phyloP scores from a whole-genome alignment of 2,113 vertebrate species.

The Ptyas mucosa region DNA sequence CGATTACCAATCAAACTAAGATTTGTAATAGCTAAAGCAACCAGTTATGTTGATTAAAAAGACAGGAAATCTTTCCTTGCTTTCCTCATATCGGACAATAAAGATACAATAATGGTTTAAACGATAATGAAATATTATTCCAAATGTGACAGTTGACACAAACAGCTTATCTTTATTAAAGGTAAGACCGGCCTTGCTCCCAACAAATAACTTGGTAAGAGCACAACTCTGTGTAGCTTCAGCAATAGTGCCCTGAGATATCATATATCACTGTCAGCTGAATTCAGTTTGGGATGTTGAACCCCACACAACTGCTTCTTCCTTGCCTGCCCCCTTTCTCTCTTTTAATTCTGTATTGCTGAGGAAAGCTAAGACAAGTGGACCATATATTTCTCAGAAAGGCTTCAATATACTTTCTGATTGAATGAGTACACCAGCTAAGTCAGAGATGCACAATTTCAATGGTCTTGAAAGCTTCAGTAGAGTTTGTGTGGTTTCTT shows the following conservation, averaged over 20 bases:
- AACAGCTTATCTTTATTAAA: background rate
- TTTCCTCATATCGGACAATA: background rate
- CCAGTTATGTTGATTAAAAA: background rate
- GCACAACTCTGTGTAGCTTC: background rate
- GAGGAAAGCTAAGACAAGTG: background rate
- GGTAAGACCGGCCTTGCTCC: background rate
- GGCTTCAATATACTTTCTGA: background rate
- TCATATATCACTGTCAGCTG: background rate
- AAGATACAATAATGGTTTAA: background rate
- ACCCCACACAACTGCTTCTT: background rate
- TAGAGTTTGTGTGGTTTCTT: background rate
- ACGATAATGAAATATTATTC: background rate
- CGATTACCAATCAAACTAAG: background rate
- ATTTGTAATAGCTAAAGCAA: background rate
- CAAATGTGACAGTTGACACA: background rate
- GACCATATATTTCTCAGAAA: background rate
- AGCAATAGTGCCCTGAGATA: background rate
- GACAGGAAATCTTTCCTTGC: background rate
- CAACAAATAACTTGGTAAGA: background rate
- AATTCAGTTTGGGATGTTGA: background rate
- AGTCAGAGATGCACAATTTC: background rate
- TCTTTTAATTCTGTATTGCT: background rate
- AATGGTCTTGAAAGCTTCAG: background rate
- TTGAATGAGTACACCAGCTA: background rate
- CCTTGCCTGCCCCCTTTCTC: no score